Percentiles rank a stretch among this genome's conserved stretches.
Conservation (phyloP, 2,113 vertebrate genomes). For the Astatotilapia flaviijosephi region DNA sequence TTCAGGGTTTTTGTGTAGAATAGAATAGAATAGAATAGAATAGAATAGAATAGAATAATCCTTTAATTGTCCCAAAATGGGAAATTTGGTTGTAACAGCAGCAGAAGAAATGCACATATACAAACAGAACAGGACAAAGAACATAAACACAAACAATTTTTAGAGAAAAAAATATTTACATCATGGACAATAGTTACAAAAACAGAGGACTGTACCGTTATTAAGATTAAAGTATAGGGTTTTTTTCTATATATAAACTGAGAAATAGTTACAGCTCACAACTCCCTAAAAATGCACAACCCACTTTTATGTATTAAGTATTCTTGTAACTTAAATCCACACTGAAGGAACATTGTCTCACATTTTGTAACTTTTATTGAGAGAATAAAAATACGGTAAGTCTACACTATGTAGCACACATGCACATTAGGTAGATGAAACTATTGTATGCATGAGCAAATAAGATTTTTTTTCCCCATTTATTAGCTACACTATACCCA, state of each 20-base stretch:
- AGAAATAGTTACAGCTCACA: neutral
- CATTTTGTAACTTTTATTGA: neutral
- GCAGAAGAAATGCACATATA: neutral
- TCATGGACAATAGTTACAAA: neutral
- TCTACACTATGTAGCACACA: neutral
- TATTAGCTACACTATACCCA: neutral
- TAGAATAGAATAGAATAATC: neutral
- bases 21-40: neutral
- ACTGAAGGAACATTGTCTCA: neutral
- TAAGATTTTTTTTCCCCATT: rapidly evolving
- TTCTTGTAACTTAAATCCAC: neutral
- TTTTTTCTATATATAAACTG: neutral
- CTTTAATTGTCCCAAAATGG: neutral
- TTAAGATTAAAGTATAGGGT: neutral
- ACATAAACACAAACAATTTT: neutral
- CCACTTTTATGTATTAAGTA: neutral
- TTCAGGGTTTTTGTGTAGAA: neutral
- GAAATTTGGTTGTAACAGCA: neutral
- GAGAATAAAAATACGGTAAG: rapidly evolving
- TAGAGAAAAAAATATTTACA: neutral
- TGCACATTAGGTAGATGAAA: neutral
- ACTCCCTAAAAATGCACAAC: neutral
- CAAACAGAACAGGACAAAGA: neutral
- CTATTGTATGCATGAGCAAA: neutral
- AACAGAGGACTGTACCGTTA: neutral